Conservation (phyloP, 2,797 vertebrate species). For the Columba guinea region DNA sequence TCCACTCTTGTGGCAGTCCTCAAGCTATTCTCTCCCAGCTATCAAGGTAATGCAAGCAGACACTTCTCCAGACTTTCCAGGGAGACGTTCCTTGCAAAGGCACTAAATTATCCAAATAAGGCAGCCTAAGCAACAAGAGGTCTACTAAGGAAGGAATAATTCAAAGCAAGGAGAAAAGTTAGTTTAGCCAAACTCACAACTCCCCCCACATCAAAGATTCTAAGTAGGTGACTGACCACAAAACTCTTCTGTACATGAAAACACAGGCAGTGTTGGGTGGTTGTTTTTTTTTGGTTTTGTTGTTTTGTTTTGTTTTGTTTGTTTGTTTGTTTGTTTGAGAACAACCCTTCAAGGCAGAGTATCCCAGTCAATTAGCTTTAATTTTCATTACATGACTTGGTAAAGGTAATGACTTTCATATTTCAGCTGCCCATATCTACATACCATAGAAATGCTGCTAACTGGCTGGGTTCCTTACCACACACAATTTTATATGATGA, state of each 20-base stretch:
- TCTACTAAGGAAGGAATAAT: not conserved
- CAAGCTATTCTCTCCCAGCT: not conserved
- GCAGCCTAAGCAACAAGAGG: not conserved
- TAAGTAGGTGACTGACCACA: not conserved
- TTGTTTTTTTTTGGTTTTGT: too few relatives aligned
- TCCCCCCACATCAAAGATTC: not conserved
- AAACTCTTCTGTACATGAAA: not conserved
- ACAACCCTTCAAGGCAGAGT: not conserved
- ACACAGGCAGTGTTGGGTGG: not conserved
- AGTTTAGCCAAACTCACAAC: not conserved
- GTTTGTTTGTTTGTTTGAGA: not conserved
- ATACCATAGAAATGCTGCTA: not conserved
- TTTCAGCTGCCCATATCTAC: not conserved
- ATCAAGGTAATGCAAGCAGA: not conserved
- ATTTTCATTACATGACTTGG: rapidly evolving
- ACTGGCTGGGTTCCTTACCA: not conserved
- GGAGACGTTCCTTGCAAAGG: not conserved
- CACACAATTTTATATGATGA: not conserved
- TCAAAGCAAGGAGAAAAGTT: not conserved
- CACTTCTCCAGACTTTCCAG: not conserved
- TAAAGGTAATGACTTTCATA: not conserved
- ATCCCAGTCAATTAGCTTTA: not conserved
- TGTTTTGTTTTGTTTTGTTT: too few relatives aligned
- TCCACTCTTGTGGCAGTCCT: not conserved
- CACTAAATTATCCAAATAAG: not conserved